Conservation (phyloP, 2,113 vertebrate genomes). For the Oryzias woworae region DNA sequence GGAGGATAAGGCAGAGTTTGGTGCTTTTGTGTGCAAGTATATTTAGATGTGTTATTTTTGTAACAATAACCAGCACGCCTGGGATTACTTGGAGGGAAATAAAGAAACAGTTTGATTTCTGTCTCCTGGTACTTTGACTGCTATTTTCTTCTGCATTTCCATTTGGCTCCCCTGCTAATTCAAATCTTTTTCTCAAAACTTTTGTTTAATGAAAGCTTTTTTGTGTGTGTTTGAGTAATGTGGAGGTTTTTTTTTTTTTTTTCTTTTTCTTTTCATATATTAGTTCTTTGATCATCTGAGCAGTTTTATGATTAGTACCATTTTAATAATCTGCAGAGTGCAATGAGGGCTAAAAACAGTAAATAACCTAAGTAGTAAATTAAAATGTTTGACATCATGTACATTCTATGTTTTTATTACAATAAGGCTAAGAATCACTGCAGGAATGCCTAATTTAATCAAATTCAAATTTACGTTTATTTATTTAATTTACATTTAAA, state of each 20-base stretch:
- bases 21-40: background rate
- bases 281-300: constrained; percentile 22
- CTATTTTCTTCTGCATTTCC: constrained; percentile 26
- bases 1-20: constrained; percentile 18
- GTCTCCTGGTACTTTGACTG: constrained; percentile 31
- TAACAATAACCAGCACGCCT: constrained; percentile 57
- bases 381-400: too few species aligned
- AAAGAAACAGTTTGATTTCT: constrained; percentile 41
- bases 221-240: constrained; percentile 14
- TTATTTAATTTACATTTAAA: too few species aligned
- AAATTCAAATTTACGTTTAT: too few species aligned
- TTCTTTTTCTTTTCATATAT: background rate
- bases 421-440: too few species aligned
- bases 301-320: background rate
- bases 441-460: too few species aligned
- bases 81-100: constrained; percentile 50
- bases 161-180: background rate
- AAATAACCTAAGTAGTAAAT: too few species aligned
- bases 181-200: constrained; percentile 25
- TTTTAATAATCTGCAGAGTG: background rate
- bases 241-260: background rate
- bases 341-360: too few species aligned
- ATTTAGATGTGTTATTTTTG: constrained; percentile 52
- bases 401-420: too few species aligned
- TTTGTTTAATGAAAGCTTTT: constrained; percentile 17